A percentile compares a stretch with the other conserved stretches of the same genome.
Evolutionary conservation across 2,797 vertebrate species (phyloP).

Genomic region (Rhyacichthys aspro): DNA sequence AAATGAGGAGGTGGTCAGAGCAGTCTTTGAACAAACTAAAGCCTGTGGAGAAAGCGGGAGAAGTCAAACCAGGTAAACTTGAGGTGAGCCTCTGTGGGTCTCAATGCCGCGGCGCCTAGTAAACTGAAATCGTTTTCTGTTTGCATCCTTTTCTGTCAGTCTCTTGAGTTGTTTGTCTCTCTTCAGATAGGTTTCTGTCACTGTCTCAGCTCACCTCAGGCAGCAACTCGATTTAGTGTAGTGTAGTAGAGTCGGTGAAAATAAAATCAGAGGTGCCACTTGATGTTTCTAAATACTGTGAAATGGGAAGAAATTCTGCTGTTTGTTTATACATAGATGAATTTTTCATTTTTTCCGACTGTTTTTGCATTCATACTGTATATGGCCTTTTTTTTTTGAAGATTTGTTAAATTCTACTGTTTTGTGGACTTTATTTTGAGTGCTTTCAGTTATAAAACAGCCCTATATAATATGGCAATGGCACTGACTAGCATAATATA

Average conservation of each 20-base stretch:
- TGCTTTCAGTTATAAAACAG: conserved; percentile 19
- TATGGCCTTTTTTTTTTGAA: conserved; percentile 11
- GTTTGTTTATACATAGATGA: conserved; percentile 5
- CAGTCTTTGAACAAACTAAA: conserved; percentile 74
- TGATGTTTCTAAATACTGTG: conserved; percentile 41
- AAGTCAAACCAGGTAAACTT: conserved; percentile 75
- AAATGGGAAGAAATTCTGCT: conserved; percentile 36
- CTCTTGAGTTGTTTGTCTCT: conserved; percentile 38
- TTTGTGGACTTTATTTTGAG: conserved; percentile 22
- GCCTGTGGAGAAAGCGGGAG: conserved; percentile 52
- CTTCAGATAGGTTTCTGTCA: conserved; percentile 42
- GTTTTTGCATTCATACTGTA: not conserved
- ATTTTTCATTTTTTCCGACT: not conserved
- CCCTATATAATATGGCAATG: conserved; percentile 27
- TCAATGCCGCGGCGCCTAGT: conserved; percentile 2
- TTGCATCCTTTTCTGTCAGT: conserved; percentile 39
- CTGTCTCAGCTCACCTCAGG: conserved; percentile 36
- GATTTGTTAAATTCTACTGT: conserved; percentile 31
- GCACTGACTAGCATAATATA: conserved; percentile 51
- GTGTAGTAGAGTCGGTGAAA: conserved; percentile 26
- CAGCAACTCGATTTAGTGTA: conserved; percentile 23
- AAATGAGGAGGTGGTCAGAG: conserved; percentile 86
- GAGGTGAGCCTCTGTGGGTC: conserved; percentile 67
- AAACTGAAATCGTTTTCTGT: conserved; percentile 25
- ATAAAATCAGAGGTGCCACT: conserved; percentile 40